Evolutionary conservation across 2,797 vertebrate species (phyloP).

Genomic region (Lagothrix lagotricha): DNA sequence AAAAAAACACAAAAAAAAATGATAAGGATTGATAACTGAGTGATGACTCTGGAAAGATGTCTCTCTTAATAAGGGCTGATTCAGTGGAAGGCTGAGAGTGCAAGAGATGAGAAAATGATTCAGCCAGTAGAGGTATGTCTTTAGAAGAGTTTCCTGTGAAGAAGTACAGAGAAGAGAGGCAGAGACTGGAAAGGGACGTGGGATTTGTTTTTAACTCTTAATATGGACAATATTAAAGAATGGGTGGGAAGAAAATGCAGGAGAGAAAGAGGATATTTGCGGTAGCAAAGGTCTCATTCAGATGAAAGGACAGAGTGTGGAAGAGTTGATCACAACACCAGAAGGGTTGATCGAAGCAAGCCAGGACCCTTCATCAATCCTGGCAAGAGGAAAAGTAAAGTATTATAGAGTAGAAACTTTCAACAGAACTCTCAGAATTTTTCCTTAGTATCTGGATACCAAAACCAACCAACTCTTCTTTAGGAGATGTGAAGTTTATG

Average conservation of each 20-base stretch:
- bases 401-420: background rate
- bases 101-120: background rate
- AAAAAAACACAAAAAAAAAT: too few species aligned
- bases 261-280: background rate
- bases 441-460: background rate
- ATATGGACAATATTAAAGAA: background rate
- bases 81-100: background rate
- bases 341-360: background rate
- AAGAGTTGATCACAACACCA: background rate
- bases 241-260: background rate
- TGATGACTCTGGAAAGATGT: background rate
- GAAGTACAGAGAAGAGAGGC: background rate
- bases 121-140: background rate
- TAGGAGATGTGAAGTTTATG: background rate
- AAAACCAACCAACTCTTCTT: constrained; percentile 8
- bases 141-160: background rate
- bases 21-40: background rate
- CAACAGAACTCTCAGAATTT: background rate
- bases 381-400: background rate
- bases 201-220: background rate
- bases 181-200: background rate
- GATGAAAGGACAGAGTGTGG: background rate
- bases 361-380: background rate
- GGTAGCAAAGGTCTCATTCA: background rate
- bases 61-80: background rate